Percentiles rank a stretch among this genome's conserved stretches.
Conservation (phyloP, 2,888 invertebrate species). For the Polyommatus icarus region DNA sequence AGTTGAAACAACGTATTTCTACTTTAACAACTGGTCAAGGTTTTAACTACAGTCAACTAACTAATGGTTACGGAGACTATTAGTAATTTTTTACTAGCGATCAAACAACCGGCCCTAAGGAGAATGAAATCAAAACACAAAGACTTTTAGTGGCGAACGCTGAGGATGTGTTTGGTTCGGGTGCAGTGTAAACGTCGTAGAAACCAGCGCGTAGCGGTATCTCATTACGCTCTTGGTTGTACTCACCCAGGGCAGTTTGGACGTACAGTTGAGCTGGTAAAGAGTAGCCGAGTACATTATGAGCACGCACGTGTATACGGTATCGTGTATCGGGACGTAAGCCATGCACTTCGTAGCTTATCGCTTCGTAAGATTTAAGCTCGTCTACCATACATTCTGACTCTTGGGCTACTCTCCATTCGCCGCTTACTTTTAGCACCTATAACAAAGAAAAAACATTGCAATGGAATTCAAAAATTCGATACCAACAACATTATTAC, state of each 20-base stretch:
- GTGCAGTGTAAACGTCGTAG: conserved; percentile 74
- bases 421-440: conserved; percentile 84
- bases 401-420: conserved; percentile 81
- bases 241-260: conserved; percentile 94
- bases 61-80: too few species aligned
- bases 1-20: too few species aligned
- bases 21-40: too few species aligned
- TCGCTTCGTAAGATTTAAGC: conserved; percentile 82
- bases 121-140: conserved; percentile 57
- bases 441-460: conserved; percentile 47
- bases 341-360: conserved; percentile 83
- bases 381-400: conserved; percentile 81
- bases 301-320: conserved; percentile 90
- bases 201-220: conserved; percentile 71
- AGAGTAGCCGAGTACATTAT: conserved; percentile 92
- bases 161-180: conserved; percentile 59
- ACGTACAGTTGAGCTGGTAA: conserved; percentile 88
- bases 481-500: too few species aligned
- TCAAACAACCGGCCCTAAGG: too few species aligned
- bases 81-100: too few species aligned
- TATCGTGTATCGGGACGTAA: conserved; percentile 90
- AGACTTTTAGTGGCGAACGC: conserved; percentile 56
- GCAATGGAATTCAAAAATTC: not conserved
- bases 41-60: too few species aligned
- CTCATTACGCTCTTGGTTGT: conserved; percentile 73